Evolutionary conservation across 2,888 invertebrate species (phyloP), one percentile per base, ranked within the genome.

Genomic region (Scaptomyza cyrtandrae): DNA sequence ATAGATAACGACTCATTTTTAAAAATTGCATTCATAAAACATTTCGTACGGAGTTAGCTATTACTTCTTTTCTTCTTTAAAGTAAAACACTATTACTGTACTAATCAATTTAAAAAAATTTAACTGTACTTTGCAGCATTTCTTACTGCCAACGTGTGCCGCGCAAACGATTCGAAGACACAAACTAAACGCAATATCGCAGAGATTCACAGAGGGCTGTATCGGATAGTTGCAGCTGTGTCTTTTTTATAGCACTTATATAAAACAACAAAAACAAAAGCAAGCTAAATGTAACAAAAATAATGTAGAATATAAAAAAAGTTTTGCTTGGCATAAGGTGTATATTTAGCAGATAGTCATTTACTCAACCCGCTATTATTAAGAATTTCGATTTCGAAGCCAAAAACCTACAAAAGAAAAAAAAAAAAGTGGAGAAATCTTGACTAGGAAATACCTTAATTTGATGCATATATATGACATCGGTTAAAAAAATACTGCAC

Each of bases 121-220:
- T 31, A 44, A 41, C 11, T 50, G 45, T 43, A 46, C 46, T 59
- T 35, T 70, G 77, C 78, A 85, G 77, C 76, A 63, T 43, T 60
- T 58, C 46, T 60, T 71, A 76, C 41, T 70, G 77, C 24, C 69
- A 62, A 60, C 78, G 78, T 75, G 79, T 79, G 75, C 68, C 75
- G 83, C 88, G 88, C 82, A 86, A 86, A 86, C 86, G 87, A 86
- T 83, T 81, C 87, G 88, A 79, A 88, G 64, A 80, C 80, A 85
- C 80, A 80, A 89, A 90, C 90, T 90, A 71, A 90, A 86, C 73
- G 77, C 79, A 74, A 64, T 39, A 33, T 37, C 3, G 55, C 49
- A 52, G 61, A 67, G 52, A 65, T 62, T 64, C 53, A 53, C 60
- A 53, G 45, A 54, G 29, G 33, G 13, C 19, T n/a, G 11, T 33